Evolutionary conservation across 2,113 vertebrate genomes (phyloP).

Genomic region (Seriola aureovittata): DNA sequence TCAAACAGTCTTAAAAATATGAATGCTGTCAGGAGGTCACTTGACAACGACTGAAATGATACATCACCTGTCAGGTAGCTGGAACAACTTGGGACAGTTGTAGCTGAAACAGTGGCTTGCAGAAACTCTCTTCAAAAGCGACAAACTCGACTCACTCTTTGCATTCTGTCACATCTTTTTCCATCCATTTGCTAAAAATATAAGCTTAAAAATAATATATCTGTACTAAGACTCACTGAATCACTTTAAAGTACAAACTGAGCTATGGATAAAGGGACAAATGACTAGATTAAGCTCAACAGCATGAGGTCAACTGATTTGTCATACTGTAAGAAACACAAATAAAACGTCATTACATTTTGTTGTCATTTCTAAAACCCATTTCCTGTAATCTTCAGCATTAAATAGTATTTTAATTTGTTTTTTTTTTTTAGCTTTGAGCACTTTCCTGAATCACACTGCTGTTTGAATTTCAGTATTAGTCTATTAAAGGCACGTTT

Average conservation of each 20-base stretch:
- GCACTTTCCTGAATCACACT: neutral
- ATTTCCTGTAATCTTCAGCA: neutral
- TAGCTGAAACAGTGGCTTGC: neutral
- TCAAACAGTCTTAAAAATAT: slow-evolving; percentile 26
- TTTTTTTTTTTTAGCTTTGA: neutral
- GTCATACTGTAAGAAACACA: neutral
- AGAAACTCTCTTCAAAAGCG: neutral
- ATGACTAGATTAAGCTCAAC: slow-evolving; percentile 4
- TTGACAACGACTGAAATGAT: slow-evolving; percentile 25
- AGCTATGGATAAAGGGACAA: neutral
- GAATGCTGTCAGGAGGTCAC: slow-evolving; percentile 38
- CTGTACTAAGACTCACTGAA: neutral
- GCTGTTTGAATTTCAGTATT: neutral
- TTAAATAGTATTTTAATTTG: neutral
- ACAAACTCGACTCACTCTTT: neutral
- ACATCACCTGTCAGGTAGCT: slow-evolving; percentile 33
- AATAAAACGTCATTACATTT: neutral
- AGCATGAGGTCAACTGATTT: neutral
- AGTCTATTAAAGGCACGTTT: neutral
- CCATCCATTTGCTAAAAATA: slow-evolving; percentile 27
- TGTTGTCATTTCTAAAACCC: neutral
- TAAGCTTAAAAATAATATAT: neutral
- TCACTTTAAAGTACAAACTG: slow-evolving; percentile 15
- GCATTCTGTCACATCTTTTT: neutral
- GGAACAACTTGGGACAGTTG: slow-evolving; percentile 1